These are phyloP conservation scores for Petrolisthes manimaculis DNA, from an alignment of 2,888 invertebrate species.

Conservation along the genomic window DNA sequence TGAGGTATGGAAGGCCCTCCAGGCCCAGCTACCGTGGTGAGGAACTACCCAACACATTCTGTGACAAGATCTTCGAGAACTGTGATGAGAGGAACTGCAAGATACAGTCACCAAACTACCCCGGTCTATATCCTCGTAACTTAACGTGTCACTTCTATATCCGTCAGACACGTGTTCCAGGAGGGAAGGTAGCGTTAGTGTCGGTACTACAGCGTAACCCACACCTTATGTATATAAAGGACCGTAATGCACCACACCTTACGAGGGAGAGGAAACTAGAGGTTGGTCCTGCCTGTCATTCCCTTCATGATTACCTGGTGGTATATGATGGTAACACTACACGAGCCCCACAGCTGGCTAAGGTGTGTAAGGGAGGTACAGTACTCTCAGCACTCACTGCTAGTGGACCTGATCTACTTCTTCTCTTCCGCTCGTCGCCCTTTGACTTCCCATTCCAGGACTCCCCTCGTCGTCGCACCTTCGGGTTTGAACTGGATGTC, in stretches of 20 bases:
- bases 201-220: constrained; percentile 77
- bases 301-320: constrained; percentile 78
- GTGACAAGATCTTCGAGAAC: constrained; percentile 81
- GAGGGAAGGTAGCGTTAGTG: constrained; percentile 82
- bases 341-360: constrained; percentile 79
- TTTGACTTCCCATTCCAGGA: constrained; percentile 65
- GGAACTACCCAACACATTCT: constrained; percentile 81
- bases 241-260: constrained; percentile 64
- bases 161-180: constrained; percentile 70
- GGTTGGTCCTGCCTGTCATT: constrained; percentile 79
- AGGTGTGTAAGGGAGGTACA: constrained; percentile 79
- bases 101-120: constrained; percentile 90
- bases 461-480: constrained; percentile 59
- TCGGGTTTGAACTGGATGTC: constrained; percentile 62
- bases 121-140: constrained; percentile 89
- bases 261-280: constrained; percentile 69
- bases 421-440: constrained; percentile 61
- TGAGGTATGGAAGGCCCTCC: constrained; percentile 64
- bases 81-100: constrained; percentile 80
- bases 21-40: constrained; percentile 82
- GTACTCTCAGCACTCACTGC: constrained; percentile 70
- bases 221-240: constrained; percentile 68
- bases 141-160: constrained; percentile 73
- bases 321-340: constrained; percentile 80
- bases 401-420: constrained; percentile 60